Conservation (phyloP, 2,113 vertebrate species). For the Opisthocomus hoazin region DNA sequence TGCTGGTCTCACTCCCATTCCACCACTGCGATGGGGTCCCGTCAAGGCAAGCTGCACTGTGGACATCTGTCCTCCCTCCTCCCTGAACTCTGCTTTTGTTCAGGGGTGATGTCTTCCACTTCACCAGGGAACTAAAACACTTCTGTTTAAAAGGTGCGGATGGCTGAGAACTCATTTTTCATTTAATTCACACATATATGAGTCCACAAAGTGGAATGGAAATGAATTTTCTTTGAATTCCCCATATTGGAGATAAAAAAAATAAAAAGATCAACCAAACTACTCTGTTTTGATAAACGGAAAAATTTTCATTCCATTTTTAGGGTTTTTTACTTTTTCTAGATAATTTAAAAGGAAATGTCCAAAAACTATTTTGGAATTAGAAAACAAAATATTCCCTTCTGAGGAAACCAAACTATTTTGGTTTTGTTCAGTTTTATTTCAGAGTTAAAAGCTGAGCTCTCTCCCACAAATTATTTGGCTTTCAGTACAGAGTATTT, state of each 20-base stretch:
- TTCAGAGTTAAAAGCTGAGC: neutral
- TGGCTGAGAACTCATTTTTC: neutral
- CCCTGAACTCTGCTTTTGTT: neutral
- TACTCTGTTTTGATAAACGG: neutral
- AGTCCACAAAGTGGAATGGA: neutral
- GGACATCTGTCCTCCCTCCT: neutral
- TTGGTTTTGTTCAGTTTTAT: neutral
- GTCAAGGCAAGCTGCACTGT: rapidly evolving
- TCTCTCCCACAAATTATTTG: neutral
- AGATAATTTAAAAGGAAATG: neutral
- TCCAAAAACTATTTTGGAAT: neutral
- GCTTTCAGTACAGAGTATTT: neutral
- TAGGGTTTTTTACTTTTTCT: neutral
- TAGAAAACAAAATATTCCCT: neutral
- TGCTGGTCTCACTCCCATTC: neutral
- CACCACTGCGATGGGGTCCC: rapidly evolving
- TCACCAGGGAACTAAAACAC: neutral
- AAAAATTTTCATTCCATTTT: neutral
- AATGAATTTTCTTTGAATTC: neutral
- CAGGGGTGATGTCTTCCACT: neutral
- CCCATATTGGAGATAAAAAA: neutral
- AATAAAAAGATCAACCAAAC: neutral
- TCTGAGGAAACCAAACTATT: neutral
- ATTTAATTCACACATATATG: neutral
- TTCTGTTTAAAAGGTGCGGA: neutral